Evolutionary conservation across 1,140 invertebrate species (phyloP), one percentile per base, ranked within the genome.

Genomic region (Amyelois transitella): DNA sequence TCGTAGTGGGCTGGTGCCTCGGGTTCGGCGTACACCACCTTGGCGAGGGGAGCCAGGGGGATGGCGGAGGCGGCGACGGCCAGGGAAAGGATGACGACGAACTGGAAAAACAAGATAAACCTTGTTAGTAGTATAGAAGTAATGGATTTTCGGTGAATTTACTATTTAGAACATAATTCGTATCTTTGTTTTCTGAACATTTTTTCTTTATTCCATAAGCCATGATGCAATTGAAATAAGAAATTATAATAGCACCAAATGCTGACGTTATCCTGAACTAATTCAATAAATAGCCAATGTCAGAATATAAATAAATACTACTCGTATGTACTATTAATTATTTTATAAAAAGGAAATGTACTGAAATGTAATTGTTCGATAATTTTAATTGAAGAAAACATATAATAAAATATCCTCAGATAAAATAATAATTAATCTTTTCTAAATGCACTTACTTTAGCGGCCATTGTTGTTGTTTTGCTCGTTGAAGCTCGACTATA

Each of bases 1-100:
- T 91, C 90, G 86, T 93, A 93, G 64, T 92, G 91, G 4, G 92
- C 91, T 10, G 91, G 90, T 32, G 89, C 87, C 62, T 90, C 88
- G 14, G 80, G 74, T 60, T 89, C 89, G 6, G 72, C 75, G 64
- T 84, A 81, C 0, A 64, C 77, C 4, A 75, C 51, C 53, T 81
- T 76, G 18, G 63, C 65, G 17, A 78, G 57, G 0, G 78, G 77
- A 6, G 71, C 75, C 49, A 80, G 47, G 6, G 69, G 75, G 8
- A 75, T 19, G 32, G 79, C 77, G 1, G 68, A 72, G 1, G 75
- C 79, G 2, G 68, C 73, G 6, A 69, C 79, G 22, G 72, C 76
- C 60, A 82, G 51, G 47, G 62, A 69, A 12, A 82, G 67, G 52
- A 86, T 45, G 18, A 71, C 60, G 38, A 82, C 38, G 64, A 74